phyloP scores from a whole-genome alignment of 2,888 invertebrate species.

The Standfussiana lucernea region DNA sequence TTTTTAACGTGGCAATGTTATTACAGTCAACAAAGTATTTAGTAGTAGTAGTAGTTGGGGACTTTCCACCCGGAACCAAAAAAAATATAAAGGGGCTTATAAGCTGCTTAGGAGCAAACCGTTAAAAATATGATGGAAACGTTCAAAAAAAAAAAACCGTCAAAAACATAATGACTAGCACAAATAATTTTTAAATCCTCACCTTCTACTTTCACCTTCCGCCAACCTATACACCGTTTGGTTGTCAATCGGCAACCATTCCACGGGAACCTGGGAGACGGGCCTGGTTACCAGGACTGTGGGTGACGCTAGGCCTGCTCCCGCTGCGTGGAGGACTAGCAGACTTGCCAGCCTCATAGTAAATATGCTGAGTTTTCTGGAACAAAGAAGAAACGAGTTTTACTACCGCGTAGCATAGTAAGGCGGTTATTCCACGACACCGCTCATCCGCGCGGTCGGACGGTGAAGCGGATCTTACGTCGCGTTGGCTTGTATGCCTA shows the following conservation, averaged over 20 bases:
- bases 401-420: not conserved
- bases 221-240: slow-evolving; percentile 84
- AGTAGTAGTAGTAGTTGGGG: too few species aligned
- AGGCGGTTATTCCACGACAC: not conserved
- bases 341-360: slow-evolving; percentile 80
- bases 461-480: not conserved
- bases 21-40: too few species aligned
- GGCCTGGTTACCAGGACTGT: slow-evolving; percentile 83
- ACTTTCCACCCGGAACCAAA: too few species aligned
- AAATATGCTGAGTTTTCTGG: slow-evolving; percentile 78
- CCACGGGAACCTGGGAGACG: slow-evolving; percentile 74
- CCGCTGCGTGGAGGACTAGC: slow-evolving; percentile 83
- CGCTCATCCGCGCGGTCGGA: not conserved
- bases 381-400: slow-evolving; percentile 34
- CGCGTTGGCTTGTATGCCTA: not conserved
- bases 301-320: slow-evolving; percentile 85
- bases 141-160: not conserved
- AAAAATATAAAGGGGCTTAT: too few species aligned
- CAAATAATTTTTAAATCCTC: slow-evolving; percentile 28
- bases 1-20: too few species aligned
- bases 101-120: not conserved
- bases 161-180: not conserved
- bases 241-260: slow-evolving; percentile 87
- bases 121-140: too few species aligned
- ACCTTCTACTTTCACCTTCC: slow-evolving; percentile 83